Percentiles rank a stretch among this genome's conserved stretches.
Conservation (phyloP, 2,888 invertebrate species). For the Drosophila monieri region DNA sequence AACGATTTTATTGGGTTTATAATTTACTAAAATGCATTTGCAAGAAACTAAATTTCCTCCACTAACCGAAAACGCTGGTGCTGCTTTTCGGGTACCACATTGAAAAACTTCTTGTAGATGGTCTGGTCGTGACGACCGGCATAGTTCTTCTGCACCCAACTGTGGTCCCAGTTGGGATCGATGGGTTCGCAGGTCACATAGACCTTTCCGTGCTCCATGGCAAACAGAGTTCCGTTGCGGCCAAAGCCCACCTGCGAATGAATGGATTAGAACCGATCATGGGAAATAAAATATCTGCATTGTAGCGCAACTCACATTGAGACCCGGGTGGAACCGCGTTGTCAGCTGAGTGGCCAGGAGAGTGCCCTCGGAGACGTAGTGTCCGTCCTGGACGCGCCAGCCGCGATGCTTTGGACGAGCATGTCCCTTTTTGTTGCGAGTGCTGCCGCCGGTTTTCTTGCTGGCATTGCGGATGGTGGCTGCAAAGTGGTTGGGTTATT, state of each 20-base stretch:
- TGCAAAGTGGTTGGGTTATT: conserved; percentile 19
- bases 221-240: conserved; percentile 91
- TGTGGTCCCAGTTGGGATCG: conserved; percentile 91
- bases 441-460: conserved; percentile 90
- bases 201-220: conserved; percentile 91
- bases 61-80: conserved; percentile 91
- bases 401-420: conserved; percentile 91
- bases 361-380: conserved; percentile 87
- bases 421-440: conserved; percentile 88
- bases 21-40: conserved; percentile 5
- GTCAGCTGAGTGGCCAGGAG: conserved; percentile 89
- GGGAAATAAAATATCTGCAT: not conserved
- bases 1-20: not conserved
- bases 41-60: conserved; percentile 86
- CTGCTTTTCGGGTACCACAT: conserved; percentile 91
- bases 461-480: conserved; percentile 86
- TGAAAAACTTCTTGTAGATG: conserved; percentile 93
- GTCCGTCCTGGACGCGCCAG: conserved; percentile 90
- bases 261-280: not conserved
- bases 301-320: conserved; percentile 86
- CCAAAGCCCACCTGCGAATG: conserved; percentile 91
- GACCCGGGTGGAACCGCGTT: conserved; percentile 91
- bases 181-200: conserved; percentile 92
- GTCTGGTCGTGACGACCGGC: conserved; percentile 87
- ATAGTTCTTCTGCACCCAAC: conserved; percentile 89